Percentiles rank a stretch among this genome's conserved stretches.
Evolutionary conservation across 1,140 invertebrate species (phyloP).

Genomic region (Drosophila biarmipes): DNA sequence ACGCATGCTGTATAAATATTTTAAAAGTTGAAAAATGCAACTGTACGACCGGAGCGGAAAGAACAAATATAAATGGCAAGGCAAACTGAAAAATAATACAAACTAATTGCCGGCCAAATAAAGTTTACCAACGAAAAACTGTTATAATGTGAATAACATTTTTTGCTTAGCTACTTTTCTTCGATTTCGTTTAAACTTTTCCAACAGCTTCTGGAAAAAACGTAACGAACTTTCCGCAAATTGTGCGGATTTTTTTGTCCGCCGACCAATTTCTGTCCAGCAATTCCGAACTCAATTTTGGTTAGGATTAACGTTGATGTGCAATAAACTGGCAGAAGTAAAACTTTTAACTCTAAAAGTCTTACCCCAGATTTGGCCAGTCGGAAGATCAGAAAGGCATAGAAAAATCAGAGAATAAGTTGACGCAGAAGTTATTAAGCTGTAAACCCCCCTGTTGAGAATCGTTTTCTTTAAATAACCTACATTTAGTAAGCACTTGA

Average conservation of each 20-base stretch:
- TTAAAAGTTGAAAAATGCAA: slow-evolving; percentile 66
- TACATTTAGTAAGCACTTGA: too few relatives aligned
- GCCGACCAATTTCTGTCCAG: slow-evolving; percentile 24
- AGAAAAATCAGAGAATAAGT: neutral
- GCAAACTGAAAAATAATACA: slow-evolving; percentile 62
- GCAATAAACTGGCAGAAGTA: slow-evolving; percentile 54
- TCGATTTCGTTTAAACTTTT: slow-evolving; percentile 46
- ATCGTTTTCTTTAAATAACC: neutral
- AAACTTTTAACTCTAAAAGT: slow-evolving; percentile 48
- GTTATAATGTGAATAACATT: slow-evolving; percentile 51
- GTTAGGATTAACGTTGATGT: slow-evolving; percentile 73
- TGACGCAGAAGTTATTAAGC: neutral
- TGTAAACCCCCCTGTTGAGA: too few relatives aligned
- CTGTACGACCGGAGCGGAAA: slow-evolving; percentile 14
- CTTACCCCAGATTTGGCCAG: slow-evolving; percentile 35
- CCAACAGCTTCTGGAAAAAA: slow-evolving; percentile 10
- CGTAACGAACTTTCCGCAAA: slow-evolving; percentile 40
- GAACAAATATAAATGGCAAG: slow-evolving; percentile 23
- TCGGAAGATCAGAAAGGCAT: slow-evolving; percentile 8
- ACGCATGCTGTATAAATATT: slow-evolving; percentile 61
- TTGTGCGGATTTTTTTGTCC: slow-evolving; percentile 55
- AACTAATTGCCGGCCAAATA: slow-evolving; percentile 72
- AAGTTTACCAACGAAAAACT: slow-evolving; percentile 62
- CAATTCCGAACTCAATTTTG: slow-evolving; percentile 69
- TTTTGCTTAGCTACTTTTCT: slow-evolving; percentile 35